Conservation (phyloP, 1,140 invertebrate species). For the Leptopilina boulardi region DNA sequence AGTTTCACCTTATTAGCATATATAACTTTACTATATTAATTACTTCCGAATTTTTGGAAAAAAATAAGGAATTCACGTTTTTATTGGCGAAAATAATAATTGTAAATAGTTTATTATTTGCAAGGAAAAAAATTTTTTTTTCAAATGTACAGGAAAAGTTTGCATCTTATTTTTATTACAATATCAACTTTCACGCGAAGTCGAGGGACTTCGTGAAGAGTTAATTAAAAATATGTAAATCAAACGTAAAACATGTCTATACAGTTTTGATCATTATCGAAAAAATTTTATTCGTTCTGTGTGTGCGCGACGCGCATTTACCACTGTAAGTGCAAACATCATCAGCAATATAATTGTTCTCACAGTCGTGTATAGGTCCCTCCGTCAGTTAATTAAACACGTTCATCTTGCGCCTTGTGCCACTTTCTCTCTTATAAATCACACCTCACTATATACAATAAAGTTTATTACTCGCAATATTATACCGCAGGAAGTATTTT, state of each 20-base stretch:
- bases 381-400: slow-evolving; percentile 7
- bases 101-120: too few species aligned
- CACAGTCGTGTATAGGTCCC: slow-evolving; percentile 3
- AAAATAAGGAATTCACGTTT: too few species aligned
- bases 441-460: slow-evolving; percentile 17
- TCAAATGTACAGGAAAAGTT: neutral
- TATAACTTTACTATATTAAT: neutral
- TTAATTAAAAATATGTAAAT: slow-evolving; percentile 19
- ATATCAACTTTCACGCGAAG: neutral
- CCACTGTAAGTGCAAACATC: slow-evolving; percentile 7
- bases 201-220: neutral
- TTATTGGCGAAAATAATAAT: too few species aligned
- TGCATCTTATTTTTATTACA: neutral
- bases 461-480: slow-evolving; percentile 14
- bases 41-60: neutral
- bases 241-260: neutral
- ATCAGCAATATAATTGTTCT: slow-evolving; percentile 10
- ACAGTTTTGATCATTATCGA: slow-evolving; percentile 12
- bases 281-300: neutral
- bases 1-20: slow-evolving; percentile 17
- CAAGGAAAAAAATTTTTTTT: neutral
- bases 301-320: neutral
- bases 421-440: slow-evolving; percentile 17
- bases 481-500: slow-evolving; percentile 12
- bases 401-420: slow-evolving; percentile 12